Percentiles rank a stretch among this genome's conserved stretches.
These are phyloP conservation scores for Orthonyx spaldingii DNA, from an alignment of 2,113 vertebrate species.

Conservation along the genomic window DNA sequence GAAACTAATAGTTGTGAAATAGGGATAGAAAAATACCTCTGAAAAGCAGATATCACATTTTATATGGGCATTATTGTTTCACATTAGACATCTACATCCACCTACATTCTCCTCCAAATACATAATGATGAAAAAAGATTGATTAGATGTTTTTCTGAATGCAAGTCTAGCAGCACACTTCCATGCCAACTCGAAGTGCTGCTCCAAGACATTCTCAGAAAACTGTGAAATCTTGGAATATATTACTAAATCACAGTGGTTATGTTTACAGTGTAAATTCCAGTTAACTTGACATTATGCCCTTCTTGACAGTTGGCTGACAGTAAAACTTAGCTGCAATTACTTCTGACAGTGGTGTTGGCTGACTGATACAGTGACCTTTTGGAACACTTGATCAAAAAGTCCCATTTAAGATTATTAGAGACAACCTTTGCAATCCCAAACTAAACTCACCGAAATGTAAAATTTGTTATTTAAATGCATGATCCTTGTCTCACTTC, in stretches of 20 bases:
- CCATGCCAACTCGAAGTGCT: neutral
- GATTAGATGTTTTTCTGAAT: neutral
- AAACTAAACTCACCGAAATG: neutral
- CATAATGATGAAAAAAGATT: neutral
- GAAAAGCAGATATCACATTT: neutral
- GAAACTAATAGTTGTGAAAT: neutral
- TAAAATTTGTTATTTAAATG: neutral
- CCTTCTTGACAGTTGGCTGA: neutral
- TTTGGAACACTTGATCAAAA: neutral
- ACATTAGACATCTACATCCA: neutral
- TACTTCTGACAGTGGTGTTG: neutral
- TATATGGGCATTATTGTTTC: neutral
- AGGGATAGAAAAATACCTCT: neutral
- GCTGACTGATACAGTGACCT: neutral
- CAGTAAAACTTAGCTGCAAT: neutral
- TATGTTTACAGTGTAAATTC: neutral
- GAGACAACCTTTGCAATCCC: neutral
- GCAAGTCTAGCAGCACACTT: neutral
- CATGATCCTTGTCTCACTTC: neutral
- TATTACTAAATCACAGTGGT: neutral
- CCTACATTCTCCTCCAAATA: neutral
- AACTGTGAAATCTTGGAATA: neutral
- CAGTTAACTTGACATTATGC: neutral
- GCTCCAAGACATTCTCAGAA: neutral
- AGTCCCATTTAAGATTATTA: neutral